phyloP scores from a whole-genome alignment of 1,140 invertebrate species.

The Ceratitis capitata region DNA sequence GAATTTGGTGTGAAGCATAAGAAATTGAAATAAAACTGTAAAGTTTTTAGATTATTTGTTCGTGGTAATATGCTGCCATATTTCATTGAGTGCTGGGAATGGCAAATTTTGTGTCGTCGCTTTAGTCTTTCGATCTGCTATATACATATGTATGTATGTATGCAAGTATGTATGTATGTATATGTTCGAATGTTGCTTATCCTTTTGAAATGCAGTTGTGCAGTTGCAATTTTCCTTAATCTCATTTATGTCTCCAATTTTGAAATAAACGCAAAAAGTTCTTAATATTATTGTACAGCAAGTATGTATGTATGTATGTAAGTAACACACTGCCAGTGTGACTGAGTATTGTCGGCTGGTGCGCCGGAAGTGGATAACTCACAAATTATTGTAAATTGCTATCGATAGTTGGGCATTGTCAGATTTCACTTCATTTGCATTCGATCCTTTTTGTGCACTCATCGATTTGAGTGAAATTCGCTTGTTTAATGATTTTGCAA shows the following conservation, averaged over 20 bases:
- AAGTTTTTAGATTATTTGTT: neutral
- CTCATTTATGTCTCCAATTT: neutral
- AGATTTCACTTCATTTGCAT: neutral
- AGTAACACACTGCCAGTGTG: too few relatives aligned
- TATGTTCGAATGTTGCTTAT: neutral
- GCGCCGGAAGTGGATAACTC: neutral
- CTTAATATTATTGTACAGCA: neutral
- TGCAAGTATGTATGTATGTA: too few relatives aligned
- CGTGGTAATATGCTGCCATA: neutral
- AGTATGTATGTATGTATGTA: too few relatives aligned
- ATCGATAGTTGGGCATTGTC: neutral
- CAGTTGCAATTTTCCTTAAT: neutral
- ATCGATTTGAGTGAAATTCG: too few relatives aligned
- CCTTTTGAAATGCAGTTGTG: neutral
- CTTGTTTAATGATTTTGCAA: too few relatives aligned
- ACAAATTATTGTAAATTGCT: constrained; percentile 25
- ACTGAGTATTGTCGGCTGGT: too few relatives aligned
- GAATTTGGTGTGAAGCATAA: neutral
- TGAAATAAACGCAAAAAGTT: neutral
- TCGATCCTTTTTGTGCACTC: too few relatives aligned
- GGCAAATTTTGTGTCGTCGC: neutral
- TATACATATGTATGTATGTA: too few relatives aligned
- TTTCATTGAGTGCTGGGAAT: neutral
- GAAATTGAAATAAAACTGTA: constrained; percentile 3
- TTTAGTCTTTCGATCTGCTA: neutral